phyloP scores from a whole-genome alignment of 2,797 vertebrate species.

The Hippoglossus hippoglossus region DNA sequence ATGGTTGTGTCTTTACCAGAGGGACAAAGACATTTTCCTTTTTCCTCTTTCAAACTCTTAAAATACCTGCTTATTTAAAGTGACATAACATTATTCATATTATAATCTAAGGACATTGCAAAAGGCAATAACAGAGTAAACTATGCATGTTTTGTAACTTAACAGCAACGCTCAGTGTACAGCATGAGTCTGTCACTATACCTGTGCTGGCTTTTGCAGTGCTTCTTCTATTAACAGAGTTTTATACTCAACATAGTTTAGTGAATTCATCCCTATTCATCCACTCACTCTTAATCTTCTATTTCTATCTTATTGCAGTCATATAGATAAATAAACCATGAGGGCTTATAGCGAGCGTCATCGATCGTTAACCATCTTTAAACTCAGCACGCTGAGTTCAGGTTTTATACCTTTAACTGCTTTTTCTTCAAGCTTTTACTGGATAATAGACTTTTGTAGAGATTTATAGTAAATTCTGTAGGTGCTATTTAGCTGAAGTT shows the following conservation, averaged over 20 bases:
- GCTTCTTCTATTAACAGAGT: conserved; percentile 14
- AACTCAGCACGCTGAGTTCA: conserved; percentile 1
- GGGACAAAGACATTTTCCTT: conserved; percentile 16
- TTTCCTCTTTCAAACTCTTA: neutral
- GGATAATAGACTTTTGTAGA: neutral
- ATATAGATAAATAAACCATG: conserved; percentile 8
- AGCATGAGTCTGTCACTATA: conserved; percentile 1
- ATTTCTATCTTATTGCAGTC: neutral
- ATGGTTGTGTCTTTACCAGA: conserved; percentile 35
- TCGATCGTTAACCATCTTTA: conserved; percentile 17
- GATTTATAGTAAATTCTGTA: conserved; percentile 4
- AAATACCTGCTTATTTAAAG: conserved; percentile 26
- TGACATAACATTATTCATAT: conserved; percentile 6
- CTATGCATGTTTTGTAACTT: conserved; percentile 45
- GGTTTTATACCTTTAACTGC: neutral
- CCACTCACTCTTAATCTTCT: conserved; percentile 5
- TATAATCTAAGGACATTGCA: neutral
- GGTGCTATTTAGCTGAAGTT: neutral
- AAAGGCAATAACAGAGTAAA: conserved; percentile 16
- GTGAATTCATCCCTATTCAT: conserved; percentile 11
- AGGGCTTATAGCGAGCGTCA: conserved; percentile 5
- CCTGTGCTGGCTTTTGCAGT: conserved; percentile 31
- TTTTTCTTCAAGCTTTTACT: neutral
- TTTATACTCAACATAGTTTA: conserved; percentile 15
- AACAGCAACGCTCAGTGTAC: conserved; percentile 17